These are phyloP conservation scores for Pristionchus entomophagus DNA, from an alignment of 2,888 invertebrate species.

Conservation along the genomic window DNA sequence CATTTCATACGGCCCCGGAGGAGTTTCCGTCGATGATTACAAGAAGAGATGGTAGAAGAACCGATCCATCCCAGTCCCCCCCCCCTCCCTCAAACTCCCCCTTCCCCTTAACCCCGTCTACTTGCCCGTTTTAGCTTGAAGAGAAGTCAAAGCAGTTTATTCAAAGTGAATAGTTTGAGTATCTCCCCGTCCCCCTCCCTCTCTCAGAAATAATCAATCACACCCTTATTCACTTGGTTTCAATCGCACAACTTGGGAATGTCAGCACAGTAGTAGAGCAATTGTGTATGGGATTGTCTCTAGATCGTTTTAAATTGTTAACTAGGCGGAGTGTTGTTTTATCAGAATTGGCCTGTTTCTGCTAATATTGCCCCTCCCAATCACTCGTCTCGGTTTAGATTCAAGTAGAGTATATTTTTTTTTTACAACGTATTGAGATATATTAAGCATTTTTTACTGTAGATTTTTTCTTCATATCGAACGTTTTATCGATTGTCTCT, in stretches of 20 bases:
- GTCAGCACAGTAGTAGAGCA: conserved; percentile 1
- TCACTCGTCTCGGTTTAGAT: conserved; percentile 38
- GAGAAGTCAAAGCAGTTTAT: conserved; percentile 40
- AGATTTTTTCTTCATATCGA: conserved; percentile 32
- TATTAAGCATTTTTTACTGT: background rate
- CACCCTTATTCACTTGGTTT: background rate
- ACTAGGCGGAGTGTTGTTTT: conserved; percentile 24
- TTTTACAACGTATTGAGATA: conserved; percentile 37
- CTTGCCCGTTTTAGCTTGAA: conserved; percentile 41
- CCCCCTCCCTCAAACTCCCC: conserved; percentile 9
- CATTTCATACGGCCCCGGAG: conserved; percentile 96
- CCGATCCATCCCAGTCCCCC: background rate
- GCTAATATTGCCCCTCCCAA: background rate
- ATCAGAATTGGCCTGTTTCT: conserved; percentile 18
- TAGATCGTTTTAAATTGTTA: conserved; percentile 40
- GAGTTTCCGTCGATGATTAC: conserved; percentile 99
- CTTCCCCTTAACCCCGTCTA: conserved; percentile 15
- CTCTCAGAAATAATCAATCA: background rate
- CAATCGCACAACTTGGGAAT: conserved; percentile 22
- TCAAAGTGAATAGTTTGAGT: conserved; percentile 10
- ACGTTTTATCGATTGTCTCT: conserved; percentile 37
- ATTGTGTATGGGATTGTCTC: background rate
- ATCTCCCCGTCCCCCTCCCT: background rate
- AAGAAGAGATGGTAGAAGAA: conserved; percentile 92
- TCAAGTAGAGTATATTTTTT: conserved; percentile 21